Evolutionary conservation across 2,888 invertebrate genomes (phyloP).

Genomic region (Aphodius sticticus): DNA sequence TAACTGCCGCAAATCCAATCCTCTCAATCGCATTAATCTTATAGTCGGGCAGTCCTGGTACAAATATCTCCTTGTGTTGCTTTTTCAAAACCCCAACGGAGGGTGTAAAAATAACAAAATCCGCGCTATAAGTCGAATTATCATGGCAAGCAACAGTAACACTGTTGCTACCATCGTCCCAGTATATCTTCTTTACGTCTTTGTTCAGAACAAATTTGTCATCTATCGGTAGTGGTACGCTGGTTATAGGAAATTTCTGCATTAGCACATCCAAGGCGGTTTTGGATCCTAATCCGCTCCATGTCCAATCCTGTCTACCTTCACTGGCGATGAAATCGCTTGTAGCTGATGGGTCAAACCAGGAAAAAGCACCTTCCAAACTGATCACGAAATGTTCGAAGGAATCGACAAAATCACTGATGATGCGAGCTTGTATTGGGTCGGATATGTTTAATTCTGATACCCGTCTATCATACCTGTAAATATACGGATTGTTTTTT

Average conservation of each 20-base stretch:
- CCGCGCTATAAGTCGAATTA: conserved; percentile 62
- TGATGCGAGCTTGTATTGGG: conserved; percentile 37
- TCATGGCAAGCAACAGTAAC: conserved; percentile 61
- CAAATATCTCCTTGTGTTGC: conserved; percentile 61
- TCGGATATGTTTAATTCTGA: conserved; percentile 38
- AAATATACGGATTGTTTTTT: background rate
- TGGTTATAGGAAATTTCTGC: conserved; percentile 44
- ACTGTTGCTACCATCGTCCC: conserved; percentile 34
- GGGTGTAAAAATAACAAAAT: conserved; percentile 70
- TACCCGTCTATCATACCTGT: conserved; percentile 42
- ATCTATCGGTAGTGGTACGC: conserved; percentile 36
- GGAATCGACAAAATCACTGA: conserved; percentile 28
- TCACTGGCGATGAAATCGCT: conserved; percentile 73
- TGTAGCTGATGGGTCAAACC: conserved; percentile 72
- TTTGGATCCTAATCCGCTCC: conserved; percentile 74
- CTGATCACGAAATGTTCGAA: conserved; percentile 43
- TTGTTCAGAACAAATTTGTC: conserved; percentile 45
- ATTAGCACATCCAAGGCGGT: conserved; percentile 70
- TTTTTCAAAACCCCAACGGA: conserved; percentile 75
- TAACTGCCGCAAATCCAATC: conserved; percentile 68
- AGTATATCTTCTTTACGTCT: conserved; percentile 40
- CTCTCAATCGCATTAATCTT: conserved; percentile 65
- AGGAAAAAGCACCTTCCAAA: conserved; percentile 63
- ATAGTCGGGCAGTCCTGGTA: conserved; percentile 61
- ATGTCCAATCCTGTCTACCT: conserved; percentile 71